These are phyloP conservation scores for Apis mellifera DNA, from an alignment of 1,140 invertebrate genomes.

Conservation along the genomic window DNA sequence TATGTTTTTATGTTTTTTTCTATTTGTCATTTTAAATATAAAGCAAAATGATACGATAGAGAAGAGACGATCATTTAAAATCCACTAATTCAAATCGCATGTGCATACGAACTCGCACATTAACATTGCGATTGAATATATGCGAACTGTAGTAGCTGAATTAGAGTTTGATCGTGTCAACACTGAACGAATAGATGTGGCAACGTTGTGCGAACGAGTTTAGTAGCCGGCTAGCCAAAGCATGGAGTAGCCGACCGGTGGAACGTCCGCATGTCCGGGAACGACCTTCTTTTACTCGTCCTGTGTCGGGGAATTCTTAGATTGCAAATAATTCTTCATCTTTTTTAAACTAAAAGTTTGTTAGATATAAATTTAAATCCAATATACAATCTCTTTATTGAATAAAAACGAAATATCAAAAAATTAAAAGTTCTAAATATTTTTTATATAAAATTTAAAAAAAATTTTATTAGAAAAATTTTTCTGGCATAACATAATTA, in stretches of 20 bases:
- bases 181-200: slow-evolving; percentile 63
- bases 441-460: neutral
- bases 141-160: slow-evolving; percentile 49
- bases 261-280: slow-evolving; percentile 63
- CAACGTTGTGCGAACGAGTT: slow-evolving; percentile 68
- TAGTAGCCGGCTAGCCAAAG: slow-evolving; percentile 68
- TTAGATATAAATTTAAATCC: neutral
- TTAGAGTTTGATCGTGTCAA: slow-evolving; percentile 67
- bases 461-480: neutral
- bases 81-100: slow-evolving; percentile 17
- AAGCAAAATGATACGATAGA: slow-evolving; percentile 3
- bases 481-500: neutral
- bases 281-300: slow-evolving; percentile 61
- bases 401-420: neutral
- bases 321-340: slow-evolving; percentile 28
- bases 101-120: slow-evolving; percentile 30
- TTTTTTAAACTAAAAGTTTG: neutral
- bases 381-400: neutral
- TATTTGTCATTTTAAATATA: neutral
- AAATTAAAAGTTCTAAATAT: neutral
- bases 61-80: neutral
- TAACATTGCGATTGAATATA: slow-evolving; percentile 35
- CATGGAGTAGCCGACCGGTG: slow-evolving; percentile 54
- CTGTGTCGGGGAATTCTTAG: slow-evolving; percentile 48
- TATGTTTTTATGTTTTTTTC: neutral